Evolutionary conservation across 1,140 invertebrate genomes (phyloP).

Genomic region (Matsumurasca onukii): DNA sequence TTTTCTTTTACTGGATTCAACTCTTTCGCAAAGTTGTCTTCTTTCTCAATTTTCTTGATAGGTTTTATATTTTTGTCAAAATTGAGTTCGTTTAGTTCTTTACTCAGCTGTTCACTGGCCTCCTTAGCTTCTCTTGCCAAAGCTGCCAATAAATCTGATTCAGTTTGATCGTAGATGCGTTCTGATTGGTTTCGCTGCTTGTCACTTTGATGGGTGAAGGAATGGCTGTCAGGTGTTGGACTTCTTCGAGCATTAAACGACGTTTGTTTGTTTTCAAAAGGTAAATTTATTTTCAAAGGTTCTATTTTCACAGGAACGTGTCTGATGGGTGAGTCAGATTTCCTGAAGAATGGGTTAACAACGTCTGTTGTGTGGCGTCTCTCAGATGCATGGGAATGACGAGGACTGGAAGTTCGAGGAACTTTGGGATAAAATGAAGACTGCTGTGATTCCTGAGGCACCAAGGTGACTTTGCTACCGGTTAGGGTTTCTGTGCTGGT

Average conservation of each 20-base stretch:
- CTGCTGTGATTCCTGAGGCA: slow-evolving; percentile 3
- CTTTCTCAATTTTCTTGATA: no score
- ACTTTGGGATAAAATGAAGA: neutral
- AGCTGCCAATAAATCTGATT: slow-evolving; percentile 34
- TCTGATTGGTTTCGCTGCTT: neutral
- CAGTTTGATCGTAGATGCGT: slow-evolving; percentile 26
- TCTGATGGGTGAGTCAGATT: neutral
- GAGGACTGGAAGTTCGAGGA: slow-evolving; percentile 19
- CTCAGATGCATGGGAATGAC: slow-evolving; percentile 28
- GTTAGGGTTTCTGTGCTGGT: slow-evolving; percentile 42
- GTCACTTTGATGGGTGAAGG: neutral
- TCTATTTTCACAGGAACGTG: neutral
- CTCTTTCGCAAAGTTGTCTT: no score
- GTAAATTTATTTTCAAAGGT: neutral
- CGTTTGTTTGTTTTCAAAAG: neutral
- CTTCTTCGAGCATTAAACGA: neutral
- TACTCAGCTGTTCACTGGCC: slow-evolving; percentile 37
- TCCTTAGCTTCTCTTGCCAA: slow-evolving; percentile 37
- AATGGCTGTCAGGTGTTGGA: slow-evolving; percentile 4
- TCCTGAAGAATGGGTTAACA: neutral
- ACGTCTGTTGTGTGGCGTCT: slow-evolving; percentile 8
- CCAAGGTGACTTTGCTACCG: slow-evolving; percentile 36
- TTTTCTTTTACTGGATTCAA: no score
- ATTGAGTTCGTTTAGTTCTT: slow-evolving; percentile 36
- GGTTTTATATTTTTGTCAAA: slow-evolving; percentile 1